phyloP scores from a whole-genome alignment of 2,888 invertebrate genomes.

The Parapristionchus giblindavisi region DNA sequence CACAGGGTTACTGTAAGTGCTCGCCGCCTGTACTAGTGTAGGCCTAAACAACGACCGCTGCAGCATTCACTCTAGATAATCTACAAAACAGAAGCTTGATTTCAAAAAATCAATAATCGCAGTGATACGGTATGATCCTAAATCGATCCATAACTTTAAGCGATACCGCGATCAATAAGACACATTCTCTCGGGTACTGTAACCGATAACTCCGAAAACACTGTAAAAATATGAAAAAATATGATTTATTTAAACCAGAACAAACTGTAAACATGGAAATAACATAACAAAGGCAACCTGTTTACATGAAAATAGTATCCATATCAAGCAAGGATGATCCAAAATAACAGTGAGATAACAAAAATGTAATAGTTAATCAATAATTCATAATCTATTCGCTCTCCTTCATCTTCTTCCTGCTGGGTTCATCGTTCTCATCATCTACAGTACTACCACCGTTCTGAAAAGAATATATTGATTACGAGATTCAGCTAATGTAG shows the following conservation, averaged over 20 bases:
- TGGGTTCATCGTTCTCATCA: conserved; percentile 14
- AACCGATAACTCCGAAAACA: too few species aligned
- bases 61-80: conserved; percentile 5
- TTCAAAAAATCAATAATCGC: neutral
- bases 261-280: conserved; percentile 6
- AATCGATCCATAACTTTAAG: too few species aligned
- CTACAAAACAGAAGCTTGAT: neutral
- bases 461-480: too few species aligned
- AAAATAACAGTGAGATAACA: conserved; percentile 1
- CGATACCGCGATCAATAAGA: too few species aligned
- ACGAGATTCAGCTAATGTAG: too few species aligned
- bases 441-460: too few species aligned
- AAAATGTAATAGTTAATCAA: conserved; percentile 29
- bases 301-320: neutral
- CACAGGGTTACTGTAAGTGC: too few species aligned
- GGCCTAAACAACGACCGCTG: conserved; percentile 8
- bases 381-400: conserved; percentile 30
- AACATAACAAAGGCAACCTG: conserved; percentile 18
- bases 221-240: neutral
- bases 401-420: conserved; percentile 23
- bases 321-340: neutral
- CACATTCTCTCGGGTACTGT: too few species aligned
- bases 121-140: neutral
- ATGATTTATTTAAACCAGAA: conserved; percentile 10
- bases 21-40: neutral